Evolutionary conservation across 2,113 vertebrate species (phyloP).

Genomic region (Candoia aspera): DNA sequence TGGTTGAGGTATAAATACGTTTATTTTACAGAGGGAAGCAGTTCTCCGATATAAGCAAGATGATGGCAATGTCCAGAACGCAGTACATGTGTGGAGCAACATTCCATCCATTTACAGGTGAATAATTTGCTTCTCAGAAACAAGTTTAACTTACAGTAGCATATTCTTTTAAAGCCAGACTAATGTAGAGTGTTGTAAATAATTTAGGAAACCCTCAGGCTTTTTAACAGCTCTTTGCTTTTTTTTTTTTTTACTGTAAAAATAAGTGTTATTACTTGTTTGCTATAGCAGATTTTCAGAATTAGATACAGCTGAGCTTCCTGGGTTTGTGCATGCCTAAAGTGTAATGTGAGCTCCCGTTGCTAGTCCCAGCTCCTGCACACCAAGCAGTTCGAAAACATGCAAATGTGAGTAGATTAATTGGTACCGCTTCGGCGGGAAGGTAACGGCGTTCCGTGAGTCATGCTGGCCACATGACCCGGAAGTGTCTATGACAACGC

Average conservation of each 20-base stretch:
- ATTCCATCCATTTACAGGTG: conserved; percentile 44
- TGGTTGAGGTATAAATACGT: background rate
- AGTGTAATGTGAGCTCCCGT: no score
- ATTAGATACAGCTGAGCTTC: background rate
- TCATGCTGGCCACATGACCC: no score
- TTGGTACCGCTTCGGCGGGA: no score
- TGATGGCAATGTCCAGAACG: accelerated
- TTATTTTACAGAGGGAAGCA: conserved; percentile 26
- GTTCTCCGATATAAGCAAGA: conserved; percentile 24
- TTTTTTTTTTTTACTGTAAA: background rate
- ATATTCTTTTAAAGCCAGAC: background rate
- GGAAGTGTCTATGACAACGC: no score
- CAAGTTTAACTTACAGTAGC: background rate
- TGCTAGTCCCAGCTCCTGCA: no score
- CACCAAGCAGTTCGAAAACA: no score
- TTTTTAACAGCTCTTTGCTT: background rate
- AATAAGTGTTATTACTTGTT: background rate
- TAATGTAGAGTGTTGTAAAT: background rate
- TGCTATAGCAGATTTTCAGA: background rate
- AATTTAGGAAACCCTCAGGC: background rate
- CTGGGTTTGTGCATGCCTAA: background rate
- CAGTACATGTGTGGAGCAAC: conserved; percentile 23
- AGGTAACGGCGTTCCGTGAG: no score
- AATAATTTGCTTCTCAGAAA: background rate
- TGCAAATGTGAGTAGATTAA: no score